Conservation (phyloP, 2,113 vertebrate species). For the Macrotus californicus region DNA sequence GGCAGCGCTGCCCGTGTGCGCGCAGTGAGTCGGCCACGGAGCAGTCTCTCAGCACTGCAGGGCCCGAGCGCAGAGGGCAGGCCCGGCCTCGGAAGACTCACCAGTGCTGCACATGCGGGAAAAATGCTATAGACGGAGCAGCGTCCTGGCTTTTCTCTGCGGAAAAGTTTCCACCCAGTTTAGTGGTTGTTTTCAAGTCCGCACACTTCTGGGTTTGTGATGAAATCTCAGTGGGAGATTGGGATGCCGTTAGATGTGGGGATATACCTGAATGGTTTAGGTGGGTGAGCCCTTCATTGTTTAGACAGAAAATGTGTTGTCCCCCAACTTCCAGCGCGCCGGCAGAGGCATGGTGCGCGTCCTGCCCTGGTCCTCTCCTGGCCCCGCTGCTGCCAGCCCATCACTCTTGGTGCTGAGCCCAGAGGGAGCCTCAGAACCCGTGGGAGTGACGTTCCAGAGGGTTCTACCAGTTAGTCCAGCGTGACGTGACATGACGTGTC, state of each 20-base stretch:
- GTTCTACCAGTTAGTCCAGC: neutral
- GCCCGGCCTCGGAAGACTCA: fast-evolving
- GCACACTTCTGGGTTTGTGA: neutral
- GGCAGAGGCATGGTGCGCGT: fast-evolving
- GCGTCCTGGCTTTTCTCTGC: neutral
- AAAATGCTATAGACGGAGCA: neutral
- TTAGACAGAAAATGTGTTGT: neutral
- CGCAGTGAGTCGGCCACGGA: neutral
- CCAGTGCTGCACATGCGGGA: neutral
- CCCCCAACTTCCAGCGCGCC: neutral
- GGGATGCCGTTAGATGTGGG: neutral
- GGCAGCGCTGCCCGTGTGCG: neutral
- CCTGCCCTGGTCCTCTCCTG: neutral
- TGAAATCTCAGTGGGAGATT: neutral
- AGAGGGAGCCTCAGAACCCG: neutral
- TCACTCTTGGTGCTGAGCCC: neutral
- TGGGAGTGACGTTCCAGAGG: neutral
- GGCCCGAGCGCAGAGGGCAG: neutral
- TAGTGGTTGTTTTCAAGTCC: neutral
- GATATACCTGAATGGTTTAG: neutral
- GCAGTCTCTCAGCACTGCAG: no score
- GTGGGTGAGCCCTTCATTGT: neutral
- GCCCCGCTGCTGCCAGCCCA: neutral
- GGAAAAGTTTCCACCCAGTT: neutral
- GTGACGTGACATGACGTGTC: neutral